phyloP scores from a whole-genome alignment of 2,888 invertebrate species.

The Embidobia sp. region DNA sequence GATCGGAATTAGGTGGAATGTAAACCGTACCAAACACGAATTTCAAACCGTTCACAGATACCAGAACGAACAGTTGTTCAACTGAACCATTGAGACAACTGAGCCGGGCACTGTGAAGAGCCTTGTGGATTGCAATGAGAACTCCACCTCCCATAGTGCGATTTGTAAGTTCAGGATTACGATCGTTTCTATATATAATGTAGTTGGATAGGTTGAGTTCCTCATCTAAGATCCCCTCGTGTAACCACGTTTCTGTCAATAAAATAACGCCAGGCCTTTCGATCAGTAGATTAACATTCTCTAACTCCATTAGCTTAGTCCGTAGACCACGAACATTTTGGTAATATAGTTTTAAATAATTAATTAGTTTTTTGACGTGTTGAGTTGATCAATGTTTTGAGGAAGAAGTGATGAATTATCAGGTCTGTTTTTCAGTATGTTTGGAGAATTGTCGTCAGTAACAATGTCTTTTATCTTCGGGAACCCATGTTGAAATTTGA shows the following conservation, averaged over 20 bases:
- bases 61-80: background rate
- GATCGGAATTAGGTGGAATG: slow-evolving; percentile 10
- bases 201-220: slow-evolving; percentile 17
- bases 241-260: slow-evolving; percentile 41
- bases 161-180: background rate
- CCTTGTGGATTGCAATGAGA: slow-evolving; percentile 14
- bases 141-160: slow-evolving; percentile 30
- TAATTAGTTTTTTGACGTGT: background rate
- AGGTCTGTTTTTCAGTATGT: no score
- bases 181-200: slow-evolving; percentile 11
- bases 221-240: slow-evolving; percentile 18
- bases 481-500: slow-evolving; percentile 4
- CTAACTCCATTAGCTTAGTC: no score
- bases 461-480: background rate
- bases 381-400: background rate
- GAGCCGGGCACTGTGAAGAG: background rate
- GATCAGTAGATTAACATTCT: background rate
- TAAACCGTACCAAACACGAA: background rate
- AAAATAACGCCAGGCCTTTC: slow-evolving; percentile 17
- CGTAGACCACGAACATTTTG: slow-evolving; percentile 23
- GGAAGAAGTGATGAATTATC: no score
- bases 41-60: background rate
- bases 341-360: background rate
- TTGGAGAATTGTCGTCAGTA: background rate
- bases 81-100: no score